Conservation (phyloP, 2,888 invertebrate genomes). For the Rotaria macrura region DNA sequence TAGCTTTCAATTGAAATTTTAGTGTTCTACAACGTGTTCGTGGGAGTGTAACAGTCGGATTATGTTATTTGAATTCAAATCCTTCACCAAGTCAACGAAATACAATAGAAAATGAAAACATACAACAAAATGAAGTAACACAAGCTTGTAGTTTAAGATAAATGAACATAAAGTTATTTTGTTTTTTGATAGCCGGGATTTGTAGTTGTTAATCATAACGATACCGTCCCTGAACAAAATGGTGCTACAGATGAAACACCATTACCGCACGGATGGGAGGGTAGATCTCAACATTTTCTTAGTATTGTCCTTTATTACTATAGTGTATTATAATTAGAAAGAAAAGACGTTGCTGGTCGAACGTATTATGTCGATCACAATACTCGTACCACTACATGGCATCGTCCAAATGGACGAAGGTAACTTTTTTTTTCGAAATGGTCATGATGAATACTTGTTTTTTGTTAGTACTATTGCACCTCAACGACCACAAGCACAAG, state of each 20-base stretch:
- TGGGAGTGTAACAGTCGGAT: background rate
- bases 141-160: background rate
- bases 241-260: background rate
- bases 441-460: background rate
- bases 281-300: background rate
- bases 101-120: background rate
- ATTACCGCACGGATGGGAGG: background rate
- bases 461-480: background rate
- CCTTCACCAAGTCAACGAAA: background rate
- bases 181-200: background rate
- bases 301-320: background rate
- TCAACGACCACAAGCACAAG: background rate
- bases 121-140: background rate
- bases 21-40: constrained; percentile 14
- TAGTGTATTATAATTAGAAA: background rate
- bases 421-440: background rate
- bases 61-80: background rate
- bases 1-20: background rate
- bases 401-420: background rate
- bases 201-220: background rate
- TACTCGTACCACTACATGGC: background rate
- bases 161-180: background rate
- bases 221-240: background rate
- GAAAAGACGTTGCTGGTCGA: background rate
- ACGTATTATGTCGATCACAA: constrained; percentile 20